These are phyloP conservation scores for Troides aeacus DNA, from an alignment of 2,888 invertebrate genomes.

Conservation along the genomic window DNA sequence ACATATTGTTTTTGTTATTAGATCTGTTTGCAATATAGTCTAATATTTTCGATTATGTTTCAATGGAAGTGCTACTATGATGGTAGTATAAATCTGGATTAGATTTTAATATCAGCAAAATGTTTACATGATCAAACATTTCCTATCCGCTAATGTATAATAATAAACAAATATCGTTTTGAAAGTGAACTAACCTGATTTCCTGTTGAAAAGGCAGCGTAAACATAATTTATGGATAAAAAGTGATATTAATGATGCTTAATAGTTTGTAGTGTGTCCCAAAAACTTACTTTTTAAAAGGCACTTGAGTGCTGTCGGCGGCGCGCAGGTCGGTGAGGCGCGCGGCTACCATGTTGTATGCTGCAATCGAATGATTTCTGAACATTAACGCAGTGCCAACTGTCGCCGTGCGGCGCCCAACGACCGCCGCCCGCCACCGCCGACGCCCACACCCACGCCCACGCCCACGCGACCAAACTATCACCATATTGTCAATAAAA, in stretches of 20 bases:
- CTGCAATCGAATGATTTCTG: constrained; percentile 90
- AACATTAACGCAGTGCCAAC: constrained; percentile 72
- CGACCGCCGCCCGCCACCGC: constrained; percentile 43
- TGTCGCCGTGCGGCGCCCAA: constrained; percentile 34
- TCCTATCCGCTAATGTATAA: background rate
- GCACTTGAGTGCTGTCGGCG: constrained; percentile 97
- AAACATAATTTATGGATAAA: constrained; percentile 34
- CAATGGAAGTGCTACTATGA: background rate
- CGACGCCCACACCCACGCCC: constrained; percentile 42
- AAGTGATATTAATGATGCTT: background rate
- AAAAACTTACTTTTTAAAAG: constrained; percentile 96
- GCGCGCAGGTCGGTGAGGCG: constrained; percentile 96
- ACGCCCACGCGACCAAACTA: constrained; percentile 43
- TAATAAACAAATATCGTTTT: background rate
- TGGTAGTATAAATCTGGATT: background rate
- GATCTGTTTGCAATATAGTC: background rate
- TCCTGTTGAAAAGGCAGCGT: constrained; percentile 55
- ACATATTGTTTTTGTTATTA: background rate
- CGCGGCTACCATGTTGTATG: constrained; percentile 99
- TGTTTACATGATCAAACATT: background rate
- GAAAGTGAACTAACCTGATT: constrained; percentile 63
- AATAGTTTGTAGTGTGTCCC: constrained; percentile 11
- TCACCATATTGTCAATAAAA: constrained; percentile 79
- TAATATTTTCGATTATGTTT: background rate
- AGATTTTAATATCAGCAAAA: no score